phyloP scores from a whole-genome alignment of 37 sponge, comb jelly and placozoan genomes.

The Haliclona indistincta region DNA sequence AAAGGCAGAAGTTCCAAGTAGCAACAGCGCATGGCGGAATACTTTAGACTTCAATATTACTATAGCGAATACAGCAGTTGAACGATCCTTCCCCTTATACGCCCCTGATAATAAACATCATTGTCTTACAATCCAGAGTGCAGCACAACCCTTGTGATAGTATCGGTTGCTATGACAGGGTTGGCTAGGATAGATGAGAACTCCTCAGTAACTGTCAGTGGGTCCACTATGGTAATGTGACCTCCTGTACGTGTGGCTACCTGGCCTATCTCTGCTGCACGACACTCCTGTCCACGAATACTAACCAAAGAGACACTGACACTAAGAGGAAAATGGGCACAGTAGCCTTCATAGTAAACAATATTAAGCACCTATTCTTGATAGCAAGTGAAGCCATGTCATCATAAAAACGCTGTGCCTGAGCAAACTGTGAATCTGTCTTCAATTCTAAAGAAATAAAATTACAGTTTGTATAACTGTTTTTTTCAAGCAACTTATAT shows the following conservation, averaged over 20 bases:
- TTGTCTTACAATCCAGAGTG: constrained; percentile 64
- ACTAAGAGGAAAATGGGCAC: constrained; percentile 12
- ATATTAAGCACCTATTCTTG: constrained; percentile 73
- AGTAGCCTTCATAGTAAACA: too few relatives aligned
- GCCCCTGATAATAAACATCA: too few relatives aligned
- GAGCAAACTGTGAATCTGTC: constrained; percentile 28
- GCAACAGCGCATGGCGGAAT: too few relatives aligned
- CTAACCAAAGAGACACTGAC: constrained; percentile 82
- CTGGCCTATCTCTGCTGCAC: constrained; percentile 73
- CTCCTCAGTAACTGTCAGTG: constrained; percentile 74
- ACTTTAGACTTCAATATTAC: too few relatives aligned
- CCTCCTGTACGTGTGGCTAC: constrained; percentile 85
- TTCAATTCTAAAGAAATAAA: constrained; percentile 24
- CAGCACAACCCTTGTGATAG: constrained; percentile 63
- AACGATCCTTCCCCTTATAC: too few relatives aligned
- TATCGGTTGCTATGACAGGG: constrained; percentile 82
- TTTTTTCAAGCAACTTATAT: neutral
- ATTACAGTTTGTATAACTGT: neutral
- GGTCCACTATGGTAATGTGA: constrained; percentile 78
- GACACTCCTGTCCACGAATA: constrained; percentile 77
- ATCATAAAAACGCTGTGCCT: constrained; percentile 82
- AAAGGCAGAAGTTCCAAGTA: too few relatives aligned
- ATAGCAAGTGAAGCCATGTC: constrained; percentile 59
- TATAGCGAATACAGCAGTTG: too few relatives aligned
- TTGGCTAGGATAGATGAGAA: constrained; percentile 76